A percentile compares a stretch with the other conserved stretches of the same genome.
These are phyloP conservation scores for Cantharis rustica DNA, from an alignment of 2,888 invertebrate genomes.

Conservation along the genomic window DNA sequence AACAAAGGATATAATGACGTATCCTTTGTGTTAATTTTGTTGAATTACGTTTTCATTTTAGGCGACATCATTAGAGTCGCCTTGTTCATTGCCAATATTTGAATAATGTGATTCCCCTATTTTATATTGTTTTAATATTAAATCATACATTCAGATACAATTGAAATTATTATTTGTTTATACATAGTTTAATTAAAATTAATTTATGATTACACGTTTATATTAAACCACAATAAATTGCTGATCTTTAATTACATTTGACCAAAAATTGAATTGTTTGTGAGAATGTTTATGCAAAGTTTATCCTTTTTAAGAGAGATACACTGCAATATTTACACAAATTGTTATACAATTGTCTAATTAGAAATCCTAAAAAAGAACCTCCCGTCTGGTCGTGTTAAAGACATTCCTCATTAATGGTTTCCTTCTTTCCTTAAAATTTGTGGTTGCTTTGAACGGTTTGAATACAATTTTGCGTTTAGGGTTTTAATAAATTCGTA, in stretches of 20 bases:
- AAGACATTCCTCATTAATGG: neutral
- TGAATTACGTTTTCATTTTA: slow-evolving; percentile 17
- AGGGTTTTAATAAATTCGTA: neutral
- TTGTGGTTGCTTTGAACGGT: neutral
- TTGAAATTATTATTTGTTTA: neutral
- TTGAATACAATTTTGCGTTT: neutral
- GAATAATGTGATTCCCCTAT: neutral
- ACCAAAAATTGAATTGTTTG: too few species aligned
- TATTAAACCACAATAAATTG: too few species aligned
- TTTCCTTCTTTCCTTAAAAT: neutral
- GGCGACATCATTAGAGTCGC: slow-evolving; percentile 7
- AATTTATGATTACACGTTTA: too few species aligned
- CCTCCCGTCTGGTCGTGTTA: neutral
- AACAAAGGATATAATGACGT: slow-evolving; percentile 6
- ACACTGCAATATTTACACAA: too few species aligned
- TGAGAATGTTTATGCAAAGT: too few species aligned
- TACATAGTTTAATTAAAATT: neutral
- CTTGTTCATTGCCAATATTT: slow-evolving; percentile 11
- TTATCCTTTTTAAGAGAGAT: too few species aligned
- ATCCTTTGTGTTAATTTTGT: slow-evolving; percentile 14
- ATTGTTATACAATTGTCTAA: too few species aligned
- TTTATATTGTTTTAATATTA: neutral
- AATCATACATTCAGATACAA: neutral
- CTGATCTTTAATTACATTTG: too few species aligned
- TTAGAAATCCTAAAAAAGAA: too few species aligned